Evolutionary conservation across 2,888 invertebrate genomes (phyloP).

Genomic region (Apamea epomidion): DNA sequence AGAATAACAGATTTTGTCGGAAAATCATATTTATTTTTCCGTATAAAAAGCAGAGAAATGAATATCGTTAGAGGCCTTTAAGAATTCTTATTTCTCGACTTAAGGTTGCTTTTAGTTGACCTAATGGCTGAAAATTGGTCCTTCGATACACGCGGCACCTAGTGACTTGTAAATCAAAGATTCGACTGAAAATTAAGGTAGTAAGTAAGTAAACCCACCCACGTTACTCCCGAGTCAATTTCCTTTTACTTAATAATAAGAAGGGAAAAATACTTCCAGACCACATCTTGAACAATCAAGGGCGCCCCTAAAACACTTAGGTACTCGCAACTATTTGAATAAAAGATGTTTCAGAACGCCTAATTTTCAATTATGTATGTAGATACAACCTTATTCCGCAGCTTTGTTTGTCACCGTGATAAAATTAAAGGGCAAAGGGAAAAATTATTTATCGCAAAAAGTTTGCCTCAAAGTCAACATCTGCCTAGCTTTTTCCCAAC

Average conservation of each 20-base stretch:
- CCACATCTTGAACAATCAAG: constrained; percentile 51
- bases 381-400: constrained; percentile 38
- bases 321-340: constrained; percentile 55
- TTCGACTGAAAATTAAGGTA: background rate
- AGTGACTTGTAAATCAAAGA: background rate
- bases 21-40: background rate
- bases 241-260: constrained; percentile 10
- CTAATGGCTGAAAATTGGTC: background rate
- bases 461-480: background rate
- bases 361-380: constrained; percentile 54
- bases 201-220: background rate
- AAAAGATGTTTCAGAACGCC: constrained; percentile 49
- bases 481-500: too few relatives aligned
- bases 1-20: too few relatives aligned
- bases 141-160: background rate
- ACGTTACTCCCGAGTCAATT: constrained; percentile 19
- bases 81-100: background rate
- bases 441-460: constrained; percentile 25
- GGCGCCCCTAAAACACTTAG: constrained; percentile 27
- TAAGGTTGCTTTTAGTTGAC: background rate
- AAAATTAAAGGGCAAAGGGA: constrained; percentile 30
- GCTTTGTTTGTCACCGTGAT: constrained; percentile 50
- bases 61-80: background rate
- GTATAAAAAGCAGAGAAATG: background rate
- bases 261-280: constrained; percentile 41